Conservation (phyloP, 1,140 invertebrate species). For the Drosophila saltans region DNA sequence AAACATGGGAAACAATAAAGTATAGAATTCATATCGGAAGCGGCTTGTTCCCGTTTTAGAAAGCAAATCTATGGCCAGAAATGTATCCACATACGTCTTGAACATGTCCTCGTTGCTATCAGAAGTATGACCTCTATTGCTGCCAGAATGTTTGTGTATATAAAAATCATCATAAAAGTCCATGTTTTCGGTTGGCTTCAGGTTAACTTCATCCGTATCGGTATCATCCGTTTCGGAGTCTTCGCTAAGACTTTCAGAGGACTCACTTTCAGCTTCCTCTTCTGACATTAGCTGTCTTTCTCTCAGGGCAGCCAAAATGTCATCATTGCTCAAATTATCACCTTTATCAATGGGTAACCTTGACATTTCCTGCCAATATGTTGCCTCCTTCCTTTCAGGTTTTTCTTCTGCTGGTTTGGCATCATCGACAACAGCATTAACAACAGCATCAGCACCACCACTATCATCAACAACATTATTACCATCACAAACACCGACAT, state of each 20-base stretch:
- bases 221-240: neutral
- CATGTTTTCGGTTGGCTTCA: neutral
- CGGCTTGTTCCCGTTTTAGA: slow-evolving; percentile 21
- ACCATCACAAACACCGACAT: no score
- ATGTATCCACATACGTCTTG: slow-evolving; percentile 29
- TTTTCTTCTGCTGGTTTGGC: neutral
- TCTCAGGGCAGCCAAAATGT: neutral
- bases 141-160: neutral
- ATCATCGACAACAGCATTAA: neutral
- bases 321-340: slow-evolving; percentile 12
- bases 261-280: neutral
- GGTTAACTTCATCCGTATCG: neutral
- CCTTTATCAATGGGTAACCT: slow-evolving; percentile 30
- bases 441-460: no score
- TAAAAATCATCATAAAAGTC: slow-evolving; percentile 36
- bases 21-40: slow-evolving; percentile 39
- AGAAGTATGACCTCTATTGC: neutral
- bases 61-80: slow-evolving; percentile 21
- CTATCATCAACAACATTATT: no score
- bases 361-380: slow-evolving; percentile 36
- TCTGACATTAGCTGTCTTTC: neutral
- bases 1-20: slow-evolving; percentile 43
- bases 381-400: neutral
- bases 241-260: neutral
- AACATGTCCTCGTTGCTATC: neutral